These are phyloP conservation scores for Polietes domitor DNA, from an alignment of 2,888 invertebrate species.

Conservation along the genomic window DNA sequence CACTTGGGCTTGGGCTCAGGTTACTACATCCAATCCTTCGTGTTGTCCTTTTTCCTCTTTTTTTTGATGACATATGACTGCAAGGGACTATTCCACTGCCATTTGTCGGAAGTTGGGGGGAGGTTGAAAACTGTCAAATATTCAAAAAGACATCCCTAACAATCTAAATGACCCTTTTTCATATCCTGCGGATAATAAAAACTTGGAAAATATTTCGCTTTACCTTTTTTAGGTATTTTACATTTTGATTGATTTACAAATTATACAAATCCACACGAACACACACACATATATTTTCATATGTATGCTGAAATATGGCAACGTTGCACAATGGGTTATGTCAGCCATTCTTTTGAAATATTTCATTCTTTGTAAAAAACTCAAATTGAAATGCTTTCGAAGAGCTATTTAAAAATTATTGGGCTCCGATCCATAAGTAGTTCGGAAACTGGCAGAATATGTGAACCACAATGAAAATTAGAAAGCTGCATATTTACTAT, in stretches of 20 bases:
- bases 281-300: neutral
- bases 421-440: no score
- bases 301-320: neutral
- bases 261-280: neutral
- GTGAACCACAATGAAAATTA: no score
- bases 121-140: slow-evolving; percentile 18
- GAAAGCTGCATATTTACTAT: no score
- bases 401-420: no score
- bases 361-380: no score
- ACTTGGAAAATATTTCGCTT: neutral
- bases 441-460: no score
- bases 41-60: neutral
- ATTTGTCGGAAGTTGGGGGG: slow-evolving; percentile 3
- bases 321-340: neutral
- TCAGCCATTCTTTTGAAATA: no score
- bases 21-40: neutral
- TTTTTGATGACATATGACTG: neutral
- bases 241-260: slow-evolving; percentile 34
- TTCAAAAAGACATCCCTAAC: neutral
- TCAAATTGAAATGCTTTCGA: no score
- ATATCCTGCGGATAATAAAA: slow-evolving; percentile 14
- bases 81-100: neutral
- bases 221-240: slow-evolving; percentile 2
- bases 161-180: slow-evolving; percentile 4
- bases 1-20: neutral